Evolutionary conservation across 2,113 vertebrate species (phyloP), one percentile per base, ranked within the genome.

Genomic region (Anseranas semipalmata): DNA sequence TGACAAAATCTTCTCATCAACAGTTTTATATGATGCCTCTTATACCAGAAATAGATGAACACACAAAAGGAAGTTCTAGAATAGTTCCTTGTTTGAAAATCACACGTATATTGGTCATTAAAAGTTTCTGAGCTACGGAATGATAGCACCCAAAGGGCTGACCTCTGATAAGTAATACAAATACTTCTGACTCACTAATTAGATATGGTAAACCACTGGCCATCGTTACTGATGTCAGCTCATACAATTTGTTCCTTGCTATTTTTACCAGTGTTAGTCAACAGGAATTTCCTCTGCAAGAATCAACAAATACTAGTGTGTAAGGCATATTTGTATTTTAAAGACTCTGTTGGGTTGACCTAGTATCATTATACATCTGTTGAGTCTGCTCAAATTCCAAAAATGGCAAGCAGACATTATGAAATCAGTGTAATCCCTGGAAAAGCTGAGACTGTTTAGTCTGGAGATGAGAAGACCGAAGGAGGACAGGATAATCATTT

Each of bases 391-490:
- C 35, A 65, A 32, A 65, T 92, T 92, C 90, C 85, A 93, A 67
- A 95, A 89, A 81, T 18, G 60, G 35, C 68, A 95, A 84, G 14
- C 33, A 96, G 85, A 92, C 43, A 48, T 94, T 84, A 70, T 41
- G 76, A 90, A 92, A 96, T 81, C 60, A 50, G 6, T 35, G 28
- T 81, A 90, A 81, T 48, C 56, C 83, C 52, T 87, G 48, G 56
- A 94, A 81, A 70, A 81, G 22, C 35, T 81, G 43, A 81, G 30
- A 41, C 56, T 95, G 94, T 96, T 97, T 97, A 96, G 96, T 95
- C 94, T 95, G 74, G 65, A 84, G 32, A 92, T 2, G 4, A 73
- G 56, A 85, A 85, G 46, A 46, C 65, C 81, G 56, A 67, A 75
- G 27, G 22, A 90, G 84, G 55, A 81, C 41, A 77, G 53, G n/a